Evolutionary conservation across 2,797 vertebrate genomes (phyloP).

Genomic region (Fistularia commersonii): DNA sequence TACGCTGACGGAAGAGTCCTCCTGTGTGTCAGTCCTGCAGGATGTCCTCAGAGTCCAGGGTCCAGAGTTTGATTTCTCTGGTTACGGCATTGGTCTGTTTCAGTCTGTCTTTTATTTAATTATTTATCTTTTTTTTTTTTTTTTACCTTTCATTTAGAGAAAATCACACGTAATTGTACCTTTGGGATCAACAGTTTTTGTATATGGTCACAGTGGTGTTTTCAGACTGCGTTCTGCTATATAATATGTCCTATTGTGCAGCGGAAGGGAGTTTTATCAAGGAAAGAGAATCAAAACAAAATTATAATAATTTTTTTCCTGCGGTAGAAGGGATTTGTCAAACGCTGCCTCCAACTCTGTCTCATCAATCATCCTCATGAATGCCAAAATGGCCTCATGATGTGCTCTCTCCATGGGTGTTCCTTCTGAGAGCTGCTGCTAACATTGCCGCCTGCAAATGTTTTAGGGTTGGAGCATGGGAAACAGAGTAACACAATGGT

Average conservation of each 20-base stretch:
- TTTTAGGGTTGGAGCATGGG: conserved; percentile 34
- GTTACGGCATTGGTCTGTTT: no score
- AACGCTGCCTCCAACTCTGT: conserved; percentile 48
- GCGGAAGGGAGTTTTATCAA: conserved; percentile 38
- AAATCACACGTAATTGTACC: conserved; percentile 24
- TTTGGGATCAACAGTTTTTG: conserved; percentile 4
- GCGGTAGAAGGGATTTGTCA: conserved; percentile 56
- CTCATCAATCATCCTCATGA: conserved; percentile 69
- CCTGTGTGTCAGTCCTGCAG: no score
- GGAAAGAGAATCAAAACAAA: conserved; percentile 51
- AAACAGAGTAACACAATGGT: conserved; percentile 45
- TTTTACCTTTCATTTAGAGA: conserved; percentile 19
- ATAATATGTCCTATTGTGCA: conserved; percentile 36
- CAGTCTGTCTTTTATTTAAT: background rate
- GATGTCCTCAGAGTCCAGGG: no score
- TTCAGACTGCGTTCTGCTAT: conserved; percentile 18
- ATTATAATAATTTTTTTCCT: conserved; percentile 47
- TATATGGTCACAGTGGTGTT: conserved; percentile 4
- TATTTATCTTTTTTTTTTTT: no score
- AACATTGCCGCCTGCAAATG: conserved; percentile 49
- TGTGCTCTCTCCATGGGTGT: conserved; percentile 69
- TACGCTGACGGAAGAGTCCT: no score
- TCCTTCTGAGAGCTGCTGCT: conserved; percentile 67
- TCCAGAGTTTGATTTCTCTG: no score
- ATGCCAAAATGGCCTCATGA: conserved; percentile 68